These are phyloP conservation scores for Drosophila repletoides DNA, from an alignment of 1,140 invertebrate genomes.

Conservation along the genomic window DNA sequence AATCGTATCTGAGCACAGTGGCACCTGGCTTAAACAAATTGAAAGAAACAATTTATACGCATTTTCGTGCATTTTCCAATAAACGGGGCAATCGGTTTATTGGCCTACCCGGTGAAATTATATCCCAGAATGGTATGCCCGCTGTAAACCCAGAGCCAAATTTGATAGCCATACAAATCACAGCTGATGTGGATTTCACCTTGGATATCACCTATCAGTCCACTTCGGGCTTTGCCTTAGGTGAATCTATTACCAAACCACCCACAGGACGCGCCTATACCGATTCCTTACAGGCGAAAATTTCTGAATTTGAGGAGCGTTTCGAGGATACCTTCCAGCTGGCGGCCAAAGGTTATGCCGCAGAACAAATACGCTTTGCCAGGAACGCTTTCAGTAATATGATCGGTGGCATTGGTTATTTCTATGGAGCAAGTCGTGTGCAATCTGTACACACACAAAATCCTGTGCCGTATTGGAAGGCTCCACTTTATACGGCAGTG, in stretches of 20 bases:
- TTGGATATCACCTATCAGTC: conserved; percentile 94
- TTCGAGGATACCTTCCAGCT: conserved; percentile 90
- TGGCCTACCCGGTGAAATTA: conserved; percentile 85
- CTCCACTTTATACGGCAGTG: conserved; percentile 95
- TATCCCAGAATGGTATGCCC: conserved; percentile 78
- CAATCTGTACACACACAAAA: conserved; percentile 91
- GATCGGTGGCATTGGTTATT: conserved; percentile 98
- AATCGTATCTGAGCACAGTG: conserved; percentile 89
- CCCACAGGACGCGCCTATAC: conserved; percentile 86
- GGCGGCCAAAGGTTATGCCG: conserved; percentile 87
- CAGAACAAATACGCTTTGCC: conserved; percentile 90
- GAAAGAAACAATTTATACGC: conserved; percentile 90
- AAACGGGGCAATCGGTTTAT: conserved; percentile 85
- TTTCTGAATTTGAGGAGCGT: conserved; percentile 85
- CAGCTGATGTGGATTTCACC: conserved; percentile 90
- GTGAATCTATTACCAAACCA: conserved; percentile 72
- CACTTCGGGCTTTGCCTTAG: conserved; percentile 79
- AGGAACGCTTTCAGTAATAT: conserved; percentile 96
- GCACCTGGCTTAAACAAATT: conserved; percentile 88
- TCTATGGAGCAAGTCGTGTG: conserved; percentile 95
- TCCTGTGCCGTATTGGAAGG: conserved; percentile 96
- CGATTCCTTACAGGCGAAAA: conserved; percentile 85
- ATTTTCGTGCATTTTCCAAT: conserved; percentile 85
- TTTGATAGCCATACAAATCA: conserved; percentile 92
- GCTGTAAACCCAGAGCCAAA: conserved; percentile 86